These are phyloP conservation scores for Sitta europaea DNA, from an alignment of 2,113 vertebrate species.

Conservation along the genomic window DNA sequence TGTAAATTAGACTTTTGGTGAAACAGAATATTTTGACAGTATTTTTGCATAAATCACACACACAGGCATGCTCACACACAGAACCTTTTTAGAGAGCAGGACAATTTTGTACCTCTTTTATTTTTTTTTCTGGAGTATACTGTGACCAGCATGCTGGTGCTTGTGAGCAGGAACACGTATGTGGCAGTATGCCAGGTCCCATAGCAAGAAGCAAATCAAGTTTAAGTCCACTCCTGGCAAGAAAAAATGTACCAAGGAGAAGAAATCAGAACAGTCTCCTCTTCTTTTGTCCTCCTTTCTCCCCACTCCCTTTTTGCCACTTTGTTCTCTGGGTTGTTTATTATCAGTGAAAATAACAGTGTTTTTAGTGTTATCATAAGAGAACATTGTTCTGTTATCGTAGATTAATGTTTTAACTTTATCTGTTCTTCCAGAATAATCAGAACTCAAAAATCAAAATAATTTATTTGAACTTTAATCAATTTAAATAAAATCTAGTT, in stretches of 20 bases:
- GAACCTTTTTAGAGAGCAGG: neutral
- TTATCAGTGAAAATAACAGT: neutral
- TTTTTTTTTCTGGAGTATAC: constrained; percentile 30
- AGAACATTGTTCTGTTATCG: neutral
- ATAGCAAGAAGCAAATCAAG: neutral
- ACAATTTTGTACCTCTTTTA: constrained; percentile 48
- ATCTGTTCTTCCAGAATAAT: neutral
- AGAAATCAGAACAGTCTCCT: neutral
- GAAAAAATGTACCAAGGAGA: neutral
- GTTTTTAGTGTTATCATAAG: neutral
- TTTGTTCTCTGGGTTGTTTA: neutral
- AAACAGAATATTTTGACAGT: constrained; percentile 65
- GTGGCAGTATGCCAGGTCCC: neutral
- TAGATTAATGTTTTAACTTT: neutral
- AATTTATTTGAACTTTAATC: neutral
- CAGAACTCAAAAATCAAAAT: neutral
- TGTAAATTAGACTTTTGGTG: constrained; percentile 69
- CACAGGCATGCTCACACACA: neutral
- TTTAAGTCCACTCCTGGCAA: neutral
- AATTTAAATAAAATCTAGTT: neutral
- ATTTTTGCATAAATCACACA: constrained; percentile 62
- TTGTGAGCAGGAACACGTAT: neutral
- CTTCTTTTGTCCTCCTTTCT: neutral
- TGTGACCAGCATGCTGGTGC: neutral
- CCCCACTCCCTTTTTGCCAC: neutral